Conservation (phyloP, 2,888 invertebrate species). For the Drosophila formosana region DNA sequence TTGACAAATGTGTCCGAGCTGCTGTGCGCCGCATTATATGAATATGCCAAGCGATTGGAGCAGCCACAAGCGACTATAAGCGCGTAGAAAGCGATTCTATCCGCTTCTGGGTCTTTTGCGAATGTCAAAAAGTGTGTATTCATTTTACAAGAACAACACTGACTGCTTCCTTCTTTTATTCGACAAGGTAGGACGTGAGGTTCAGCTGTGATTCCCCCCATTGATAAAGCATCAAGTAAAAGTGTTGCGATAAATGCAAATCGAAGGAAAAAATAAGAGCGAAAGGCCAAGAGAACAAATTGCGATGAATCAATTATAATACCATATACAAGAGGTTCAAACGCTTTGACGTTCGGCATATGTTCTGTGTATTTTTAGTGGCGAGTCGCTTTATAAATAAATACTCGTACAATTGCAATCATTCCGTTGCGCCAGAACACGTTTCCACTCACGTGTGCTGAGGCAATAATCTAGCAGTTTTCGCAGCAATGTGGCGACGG, state of each 20-base stretch:
- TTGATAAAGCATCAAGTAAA: slow-evolving; percentile 17
- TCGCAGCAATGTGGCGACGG: slow-evolving; percentile 51
- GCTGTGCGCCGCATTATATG: slow-evolving; percentile 30
- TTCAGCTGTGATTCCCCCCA: slow-evolving; percentile 1
- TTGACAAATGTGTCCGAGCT: slow-evolving; percentile 33
- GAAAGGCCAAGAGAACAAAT: background rate
- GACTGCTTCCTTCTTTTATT: background rate
- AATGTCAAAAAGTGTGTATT: slow-evolving; percentile 1
- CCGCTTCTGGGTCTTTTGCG: slow-evolving; percentile 10
- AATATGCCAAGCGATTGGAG: slow-evolving; percentile 46
- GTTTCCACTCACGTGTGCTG: slow-evolving; percentile 62
- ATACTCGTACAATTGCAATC: slow-evolving; percentile 48
- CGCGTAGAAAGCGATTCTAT: slow-evolving; percentile 5
- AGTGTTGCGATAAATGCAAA: background rate
- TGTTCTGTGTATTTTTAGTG: slow-evolving; percentile 43
- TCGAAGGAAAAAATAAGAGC: background rate
- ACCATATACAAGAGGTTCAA: slow-evolving; percentile 42
- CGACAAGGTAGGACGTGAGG: background rate
- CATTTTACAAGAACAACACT: background rate
- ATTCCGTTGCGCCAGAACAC: slow-evolving; percentile 45
- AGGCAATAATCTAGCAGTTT: slow-evolving; percentile 78
- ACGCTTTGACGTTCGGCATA: slow-evolving; percentile 23
- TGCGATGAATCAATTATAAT: slow-evolving; percentile 50
- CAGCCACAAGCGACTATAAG: slow-evolving; percentile 52
- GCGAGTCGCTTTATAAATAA: slow-evolving; percentile 42